These are phyloP conservation scores for Margarornis squamiger DNA, from an alignment of 2,797 vertebrate genomes.

Conservation along the genomic window DNA sequence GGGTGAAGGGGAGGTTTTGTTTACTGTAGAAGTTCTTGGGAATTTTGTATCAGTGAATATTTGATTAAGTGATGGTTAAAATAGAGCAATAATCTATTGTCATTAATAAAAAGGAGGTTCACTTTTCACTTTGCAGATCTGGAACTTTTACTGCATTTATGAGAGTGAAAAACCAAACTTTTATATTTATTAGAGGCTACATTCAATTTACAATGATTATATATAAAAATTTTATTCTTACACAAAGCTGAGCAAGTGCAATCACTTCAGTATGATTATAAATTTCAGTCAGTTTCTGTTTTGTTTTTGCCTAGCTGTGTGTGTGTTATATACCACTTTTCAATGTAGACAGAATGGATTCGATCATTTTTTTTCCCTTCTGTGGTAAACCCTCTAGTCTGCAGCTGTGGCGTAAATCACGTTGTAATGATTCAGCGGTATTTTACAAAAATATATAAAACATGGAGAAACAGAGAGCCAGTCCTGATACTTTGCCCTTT, in stretches of 20 bases:
- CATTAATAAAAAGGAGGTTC: background rate
- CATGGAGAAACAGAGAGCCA: background rate
- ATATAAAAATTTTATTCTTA: background rate
- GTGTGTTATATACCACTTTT: background rate
- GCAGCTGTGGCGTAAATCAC: background rate
- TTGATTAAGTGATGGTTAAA: background rate
- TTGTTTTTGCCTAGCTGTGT: background rate
- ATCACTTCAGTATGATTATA: background rate
- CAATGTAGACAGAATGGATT: background rate
- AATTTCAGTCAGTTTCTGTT: background rate
- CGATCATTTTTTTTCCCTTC: accelerated
- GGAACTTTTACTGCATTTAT: background rate
- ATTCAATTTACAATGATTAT: background rate
- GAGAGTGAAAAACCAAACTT: background rate
- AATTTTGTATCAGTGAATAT: background rate
- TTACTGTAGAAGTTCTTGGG: background rate
- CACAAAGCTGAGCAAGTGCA: background rate
- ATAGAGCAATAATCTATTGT: background rate
- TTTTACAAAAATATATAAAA: background rate
- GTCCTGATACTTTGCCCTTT: background rate
- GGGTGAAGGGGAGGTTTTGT: background rate
- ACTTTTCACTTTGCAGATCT: background rate
- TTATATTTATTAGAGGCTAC: background rate
- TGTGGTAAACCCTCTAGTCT: background rate
- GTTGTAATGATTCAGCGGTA: background rate